Evolutionary conservation across 1,140 invertebrate species (phyloP).

Genomic region (Daktulosphaira vitifoliae): DNA sequence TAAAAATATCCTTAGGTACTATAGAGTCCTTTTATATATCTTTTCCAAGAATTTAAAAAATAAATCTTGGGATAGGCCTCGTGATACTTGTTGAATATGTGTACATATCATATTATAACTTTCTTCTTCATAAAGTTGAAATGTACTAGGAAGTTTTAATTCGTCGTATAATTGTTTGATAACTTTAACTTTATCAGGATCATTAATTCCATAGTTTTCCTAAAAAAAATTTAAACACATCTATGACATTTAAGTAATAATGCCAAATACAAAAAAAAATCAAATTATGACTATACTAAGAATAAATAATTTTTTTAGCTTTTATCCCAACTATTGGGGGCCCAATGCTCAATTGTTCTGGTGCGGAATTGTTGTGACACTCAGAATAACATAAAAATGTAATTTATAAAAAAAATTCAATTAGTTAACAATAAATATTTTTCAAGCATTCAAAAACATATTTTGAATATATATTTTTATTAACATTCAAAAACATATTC

Average conservation of each 20-base stretch:
- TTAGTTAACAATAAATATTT: too few relatives aligned
- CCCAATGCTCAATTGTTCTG: too few relatives aligned
- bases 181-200: slow-evolving; percentile 56
- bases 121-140: slow-evolving; percentile 75
- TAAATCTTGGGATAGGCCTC: slow-evolving; percentile 68
- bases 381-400: too few relatives aligned
- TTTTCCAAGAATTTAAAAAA: slow-evolving; percentile 75
- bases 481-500: not conserved
- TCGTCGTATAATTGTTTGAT: slow-evolving; percentile 76
- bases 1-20: not conserved
- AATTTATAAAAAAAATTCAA: too few relatives aligned
- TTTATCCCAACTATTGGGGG: too few relatives aligned
- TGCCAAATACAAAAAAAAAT: too few relatives aligned
- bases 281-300: too few relatives aligned
- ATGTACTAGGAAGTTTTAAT: slow-evolving; percentile 65
- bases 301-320: too few relatives aligned
- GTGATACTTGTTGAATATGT: slow-evolving; percentile 75
- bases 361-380: too few relatives aligned
- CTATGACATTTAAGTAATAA: too few relatives aligned
- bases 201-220: slow-evolving; percentile 67
- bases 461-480: too few relatives aligned
- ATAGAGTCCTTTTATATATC: slow-evolving; percentile 52
- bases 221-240: slow-evolving; percentile 41
- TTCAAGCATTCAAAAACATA: too few relatives aligned
- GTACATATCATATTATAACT: slow-evolving; percentile 71